Conservation (phyloP, 2,888 invertebrate species). For the Pycnomerus fuliginosus region DNA sequence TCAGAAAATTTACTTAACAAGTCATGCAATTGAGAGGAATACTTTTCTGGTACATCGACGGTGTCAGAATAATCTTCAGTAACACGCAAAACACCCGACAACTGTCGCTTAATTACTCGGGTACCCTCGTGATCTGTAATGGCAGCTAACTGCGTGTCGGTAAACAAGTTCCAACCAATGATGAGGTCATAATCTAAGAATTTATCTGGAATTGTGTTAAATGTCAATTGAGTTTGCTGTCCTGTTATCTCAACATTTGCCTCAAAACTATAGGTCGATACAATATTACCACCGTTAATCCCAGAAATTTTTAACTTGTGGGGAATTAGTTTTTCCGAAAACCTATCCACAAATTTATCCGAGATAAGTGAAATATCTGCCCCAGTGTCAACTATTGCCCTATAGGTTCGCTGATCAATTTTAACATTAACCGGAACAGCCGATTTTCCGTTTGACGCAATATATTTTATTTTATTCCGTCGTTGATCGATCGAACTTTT, state of each 20-base stretch:
- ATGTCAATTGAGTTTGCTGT: conserved; percentile 9
- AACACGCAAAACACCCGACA: conserved; percentile 9
- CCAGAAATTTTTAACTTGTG: background rate
- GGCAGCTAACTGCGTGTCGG: conserved; percentile 2
- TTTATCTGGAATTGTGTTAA: conserved; percentile 7
- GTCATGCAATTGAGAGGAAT: background rate
- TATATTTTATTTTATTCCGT: too few species aligned
- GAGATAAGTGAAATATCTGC: conserved; percentile 23
- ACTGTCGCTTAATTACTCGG: conserved; percentile 1
- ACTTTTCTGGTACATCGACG: conserved; percentile 4
- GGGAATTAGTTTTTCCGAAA: too few species aligned
- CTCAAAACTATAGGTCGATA: conserved; percentile 8
- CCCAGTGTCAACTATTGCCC: conserved; percentile 19
- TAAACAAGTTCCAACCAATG: conserved; percentile 18
- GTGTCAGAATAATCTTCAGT: background rate
- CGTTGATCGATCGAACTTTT: conserved; percentile 7
- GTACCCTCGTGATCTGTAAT: conserved; percentile 10
- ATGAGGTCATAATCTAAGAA: conserved; percentile 16
- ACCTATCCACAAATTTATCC: conserved; percentile 7
- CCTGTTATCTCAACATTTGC: conserved; percentile 18
- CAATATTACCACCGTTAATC: background rate
- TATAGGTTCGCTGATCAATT: conserved; percentile 4
- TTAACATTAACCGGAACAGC: background rate
- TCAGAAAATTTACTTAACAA: conserved; percentile 1
- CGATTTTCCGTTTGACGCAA: conserved; percentile 6